These are phyloP conservation scores for Siphlonurus alternatus DNA, from an alignment of 2,888 invertebrate species.

Conservation along the genomic window DNA sequence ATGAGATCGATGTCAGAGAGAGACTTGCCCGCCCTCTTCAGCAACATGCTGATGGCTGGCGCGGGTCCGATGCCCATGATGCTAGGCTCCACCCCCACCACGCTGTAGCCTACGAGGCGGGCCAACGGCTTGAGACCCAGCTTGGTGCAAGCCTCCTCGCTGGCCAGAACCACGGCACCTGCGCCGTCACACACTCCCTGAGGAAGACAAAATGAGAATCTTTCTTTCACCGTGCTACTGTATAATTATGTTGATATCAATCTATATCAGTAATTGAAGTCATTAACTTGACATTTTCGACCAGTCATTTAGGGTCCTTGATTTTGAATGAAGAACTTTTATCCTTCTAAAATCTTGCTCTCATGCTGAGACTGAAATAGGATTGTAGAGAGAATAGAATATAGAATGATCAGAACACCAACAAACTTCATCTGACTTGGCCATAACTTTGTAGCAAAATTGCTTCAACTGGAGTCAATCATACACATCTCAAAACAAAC, in stretches of 20 bases:
- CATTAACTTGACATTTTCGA: too few species aligned
- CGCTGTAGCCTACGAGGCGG: slow-evolving; percentile 76
- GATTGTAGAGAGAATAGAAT: too few species aligned
- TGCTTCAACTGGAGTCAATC: too few species aligned
- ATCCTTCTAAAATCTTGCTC: too few species aligned
- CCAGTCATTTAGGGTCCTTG: too few species aligned
- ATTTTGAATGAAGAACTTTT: too few species aligned
- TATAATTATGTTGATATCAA: background rate
- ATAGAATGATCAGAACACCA: too few species aligned
- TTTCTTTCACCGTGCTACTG: background rate
- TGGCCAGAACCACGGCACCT: slow-evolving; percentile 75
- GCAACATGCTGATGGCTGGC: slow-evolving; percentile 74
- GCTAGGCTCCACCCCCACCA: slow-evolving; percentile 88
- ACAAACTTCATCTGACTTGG: too few species aligned
- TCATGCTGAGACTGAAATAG: too few species aligned
- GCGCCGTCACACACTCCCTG: slow-evolving; percentile 98
- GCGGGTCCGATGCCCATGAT: slow-evolving; percentile 98
- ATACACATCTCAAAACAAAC: too few species aligned
- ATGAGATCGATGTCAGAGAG: slow-evolving; percentile 81
- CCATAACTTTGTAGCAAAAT: too few species aligned
- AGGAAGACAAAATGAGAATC: slow-evolving; percentile 14
- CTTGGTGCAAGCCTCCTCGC: slow-evolving; percentile 71
- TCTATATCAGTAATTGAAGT: background rate
- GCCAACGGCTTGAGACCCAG: slow-evolving; percentile 77
- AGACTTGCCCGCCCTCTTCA: slow-evolving; percentile 58